Base-by-base conservation (phyloP, 2,888 invertebrate species). In the Gandaritis pyraliata region DNA sequence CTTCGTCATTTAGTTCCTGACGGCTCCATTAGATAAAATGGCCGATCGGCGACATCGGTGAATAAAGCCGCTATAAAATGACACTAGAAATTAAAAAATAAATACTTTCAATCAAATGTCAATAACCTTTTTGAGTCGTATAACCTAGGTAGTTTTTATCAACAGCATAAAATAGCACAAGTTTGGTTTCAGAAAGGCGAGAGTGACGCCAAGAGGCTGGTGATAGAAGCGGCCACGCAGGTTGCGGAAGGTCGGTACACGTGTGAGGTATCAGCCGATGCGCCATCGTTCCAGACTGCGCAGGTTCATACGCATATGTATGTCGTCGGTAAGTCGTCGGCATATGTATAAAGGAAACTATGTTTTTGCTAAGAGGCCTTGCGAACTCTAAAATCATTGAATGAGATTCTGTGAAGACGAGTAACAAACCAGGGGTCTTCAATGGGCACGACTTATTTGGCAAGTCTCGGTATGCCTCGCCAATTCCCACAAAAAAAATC, bases 191-290 rank as follows among this genome's bases (percentile, higher is more conserved):
- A 87, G 87, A 72, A 73, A n/a, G 81, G 83, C 12, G 80, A 75
- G 51, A 90, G 84, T 3, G 85, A 91, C 58, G 92, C 93, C 0
- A 89, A 93, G 72, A 86, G 92, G 72, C 91, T 96, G 16, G 94
- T 95, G 11, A 89, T 96, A 69, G 89, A 93, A 58, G 94, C 95
- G 49, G 94, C 95, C 10, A 93, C 94, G 46, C 90, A 93, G 67
- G 93, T 94, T 58, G 93, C 95, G 23, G 93, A 95, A 45, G 96
- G 96, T 0, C 92, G 93, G 70, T 96, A 95, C 79, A 94, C 94
- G 43, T 96, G 96, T 77, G 96, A 96, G 75, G 96, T 96, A 18
- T 95, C 95, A 0, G 94, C 95, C 0, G 96, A 96, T 77, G 93
- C 94, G 1, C 96, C 96, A 0, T 94, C 94, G 50, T 96, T 96